Evolutionary conservation across 2,113 vertebrate genomes (phyloP).

Genomic region (Lanius collurio): DNA sequence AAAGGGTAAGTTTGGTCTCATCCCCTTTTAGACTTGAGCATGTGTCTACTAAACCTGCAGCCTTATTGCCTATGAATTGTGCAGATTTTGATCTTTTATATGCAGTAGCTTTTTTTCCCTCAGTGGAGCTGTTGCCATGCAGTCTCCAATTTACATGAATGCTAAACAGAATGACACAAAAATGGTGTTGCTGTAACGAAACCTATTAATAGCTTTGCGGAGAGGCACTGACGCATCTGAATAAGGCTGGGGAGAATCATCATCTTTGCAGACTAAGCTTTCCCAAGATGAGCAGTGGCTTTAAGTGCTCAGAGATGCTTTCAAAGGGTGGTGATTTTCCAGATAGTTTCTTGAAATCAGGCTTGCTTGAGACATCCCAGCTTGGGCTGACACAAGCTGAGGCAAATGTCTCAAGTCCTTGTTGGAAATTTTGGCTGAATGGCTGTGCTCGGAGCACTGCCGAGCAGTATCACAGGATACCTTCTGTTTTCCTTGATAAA

Average conservation of each 20-base stretch:
- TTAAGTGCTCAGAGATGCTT: not conserved
- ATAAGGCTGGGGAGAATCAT: not conserved
- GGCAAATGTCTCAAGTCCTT: not conserved
- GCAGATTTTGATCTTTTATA: not conserved
- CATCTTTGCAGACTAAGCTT: not conserved
- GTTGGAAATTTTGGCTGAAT: not conserved
- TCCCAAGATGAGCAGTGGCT: not conserved
- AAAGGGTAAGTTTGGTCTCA: not conserved
- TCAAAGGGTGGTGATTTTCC: not conserved
- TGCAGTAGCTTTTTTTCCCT: not conserved
- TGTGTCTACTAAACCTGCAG: not conserved
- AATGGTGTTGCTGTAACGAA: not conserved
- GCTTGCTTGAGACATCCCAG: not conserved
- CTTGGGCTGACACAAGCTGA: not conserved
- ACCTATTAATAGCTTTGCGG: constrained; percentile 45
- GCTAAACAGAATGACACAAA: constrained; percentile 14
- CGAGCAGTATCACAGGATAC: not conserved
- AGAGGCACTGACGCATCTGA: constrained; percentile 37
- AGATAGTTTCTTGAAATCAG: not conserved
- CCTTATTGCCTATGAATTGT: not conserved
- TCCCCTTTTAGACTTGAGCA: not conserved
- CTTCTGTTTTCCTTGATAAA: not conserved
- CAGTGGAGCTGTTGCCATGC: not conserved
- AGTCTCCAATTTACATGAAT: not conserved
- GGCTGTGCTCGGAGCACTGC: not conserved